Percentiles rank a stretch among this genome's conserved stretches.
phyloP scores from a whole-genome alignment of 2,888 invertebrate species.

The Matsumyia berberina region DNA sequence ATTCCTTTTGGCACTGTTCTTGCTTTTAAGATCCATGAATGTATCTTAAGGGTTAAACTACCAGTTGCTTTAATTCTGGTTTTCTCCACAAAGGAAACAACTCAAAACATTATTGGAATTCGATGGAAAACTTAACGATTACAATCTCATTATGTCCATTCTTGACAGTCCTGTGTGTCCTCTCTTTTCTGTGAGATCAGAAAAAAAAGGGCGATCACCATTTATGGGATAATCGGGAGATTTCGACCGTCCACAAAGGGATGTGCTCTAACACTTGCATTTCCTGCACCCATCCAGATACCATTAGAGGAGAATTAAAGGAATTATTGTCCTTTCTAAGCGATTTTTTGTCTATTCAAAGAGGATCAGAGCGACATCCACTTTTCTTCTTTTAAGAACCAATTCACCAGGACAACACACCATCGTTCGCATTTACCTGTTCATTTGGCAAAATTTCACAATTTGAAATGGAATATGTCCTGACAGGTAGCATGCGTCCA shows the following conservation, averaged over 20 bases:
- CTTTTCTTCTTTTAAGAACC: background rate
- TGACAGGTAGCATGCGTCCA: conserved; percentile 63
- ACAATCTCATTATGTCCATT: conserved; percentile 21
- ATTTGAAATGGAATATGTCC: conserved; percentile 19
- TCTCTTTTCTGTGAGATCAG: background rate
- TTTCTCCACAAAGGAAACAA: background rate
- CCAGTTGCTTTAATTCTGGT: background rate
- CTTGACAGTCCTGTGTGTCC: background rate
- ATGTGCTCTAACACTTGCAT: conserved; percentile 21
- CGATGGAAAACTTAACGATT: conserved; percentile 22
- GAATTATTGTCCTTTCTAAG: background rate
- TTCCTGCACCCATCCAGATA: conserved; percentile 19
- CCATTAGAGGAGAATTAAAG: conserved; percentile 18
- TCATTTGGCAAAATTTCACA: conserved; percentile 6
- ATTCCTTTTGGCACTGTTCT: too few species aligned
- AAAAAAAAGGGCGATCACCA: conserved; percentile 1
- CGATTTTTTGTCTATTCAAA: background rate
- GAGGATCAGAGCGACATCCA: background rate
- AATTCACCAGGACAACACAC: conserved; percentile 10
- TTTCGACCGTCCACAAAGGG: background rate
- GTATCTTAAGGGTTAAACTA: background rate
- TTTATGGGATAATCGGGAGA: conserved; percentile 30
- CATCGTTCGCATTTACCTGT: conserved; percentile 18
- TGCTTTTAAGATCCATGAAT: too few species aligned
- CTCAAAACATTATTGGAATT: conserved; percentile 3